Conservation (phyloP, 2,888 invertebrate genomes). For the Conomelus anceps region DNA sequence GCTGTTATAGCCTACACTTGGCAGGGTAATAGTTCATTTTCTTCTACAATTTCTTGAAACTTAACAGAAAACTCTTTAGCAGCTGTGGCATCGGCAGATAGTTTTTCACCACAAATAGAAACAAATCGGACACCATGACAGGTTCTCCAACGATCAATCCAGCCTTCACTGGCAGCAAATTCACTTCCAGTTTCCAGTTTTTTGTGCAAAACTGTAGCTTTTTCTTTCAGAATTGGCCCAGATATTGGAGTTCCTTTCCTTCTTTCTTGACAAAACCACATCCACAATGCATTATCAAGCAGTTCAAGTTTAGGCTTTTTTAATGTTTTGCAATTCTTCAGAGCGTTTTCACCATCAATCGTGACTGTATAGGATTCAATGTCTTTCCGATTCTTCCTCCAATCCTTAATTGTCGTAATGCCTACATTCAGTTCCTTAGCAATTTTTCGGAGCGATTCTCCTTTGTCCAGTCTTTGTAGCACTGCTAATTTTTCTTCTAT, state of each 20-base stretch:
- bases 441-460: constrained; percentile 17
- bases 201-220: constrained; percentile 25
- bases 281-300: constrained; percentile 23
- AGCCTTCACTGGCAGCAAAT: constrained; percentile 21
- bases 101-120: constrained; percentile 21
- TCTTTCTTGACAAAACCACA: constrained; percentile 27
- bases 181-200: constrained; percentile 22
- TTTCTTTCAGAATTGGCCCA: constrained; percentile 27
- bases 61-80: constrained; percentile 14
- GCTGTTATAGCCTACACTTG: background rate
- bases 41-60: constrained; percentile 9
- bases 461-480: constrained; percentile 20
- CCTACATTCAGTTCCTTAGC: constrained; percentile 12
- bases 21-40: constrained; percentile 1
- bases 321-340: constrained; percentile 28
- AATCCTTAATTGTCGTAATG: constrained; percentile 17
- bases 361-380: constrained; percentile 17
- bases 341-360: constrained; percentile 15
- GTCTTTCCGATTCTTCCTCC: constrained; percentile 17
- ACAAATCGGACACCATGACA: constrained; percentile 12
- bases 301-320: constrained; percentile 20
- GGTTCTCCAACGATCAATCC: constrained; percentile 14
- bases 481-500: constrained; percentile 10
- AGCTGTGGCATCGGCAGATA: constrained; percentile 18
- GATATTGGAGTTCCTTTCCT: constrained; percentile 26